Evolutionary conservation across 1,140 invertebrate genomes (phyloP), one percentile per base, ranked within the genome.

Genomic region (Drosophila varians): DNA sequence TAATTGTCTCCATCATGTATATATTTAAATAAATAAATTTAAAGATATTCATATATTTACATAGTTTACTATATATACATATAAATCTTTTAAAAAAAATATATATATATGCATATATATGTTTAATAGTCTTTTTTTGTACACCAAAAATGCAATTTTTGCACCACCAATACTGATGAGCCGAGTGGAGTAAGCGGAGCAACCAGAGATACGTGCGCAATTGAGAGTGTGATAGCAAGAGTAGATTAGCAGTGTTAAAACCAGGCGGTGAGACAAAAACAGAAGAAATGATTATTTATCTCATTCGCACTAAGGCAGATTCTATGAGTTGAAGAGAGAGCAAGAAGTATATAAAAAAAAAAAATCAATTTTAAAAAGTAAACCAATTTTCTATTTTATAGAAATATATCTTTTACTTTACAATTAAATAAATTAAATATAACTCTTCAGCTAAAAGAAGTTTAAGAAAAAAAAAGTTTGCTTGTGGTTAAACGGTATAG

Each of bases 131-230:
- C 57, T 69, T 90, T 90, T 88, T 90, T 90, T 73, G 89, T 90
- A 90, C 89, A 90, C 89, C 80, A 90, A 90, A 90, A 90, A 90
- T 82, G 77, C 82, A 90, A 90, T 87, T 90, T 90, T 89, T 77
- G 89, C 89, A 90, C 89, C 88, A 86, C 84, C 83, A 66, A 55
- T 60, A 62, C 52, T 56, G 57, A 46, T 36, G 43, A 65, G 64
- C 69, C 64, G 48, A 74, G 77, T 47, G 53, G 82, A 77, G 82
- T 46, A 66, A 86, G 77, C 61, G 73, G 82, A 61, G 69, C 82
- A 69, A 48, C 58, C 64, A 86, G 16, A 42, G 76, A 54, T 56
- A 51, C 42, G 43, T 61, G 46, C 74, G 62, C 64, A 69, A 64
- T 51, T 45, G 72, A 45, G 55, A 61, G 70, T 45, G 61, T 52